Evolutionary conservation across 2,888 invertebrate genomes (phyloP).

Genomic region (Meteorus cinctellus): DNA sequence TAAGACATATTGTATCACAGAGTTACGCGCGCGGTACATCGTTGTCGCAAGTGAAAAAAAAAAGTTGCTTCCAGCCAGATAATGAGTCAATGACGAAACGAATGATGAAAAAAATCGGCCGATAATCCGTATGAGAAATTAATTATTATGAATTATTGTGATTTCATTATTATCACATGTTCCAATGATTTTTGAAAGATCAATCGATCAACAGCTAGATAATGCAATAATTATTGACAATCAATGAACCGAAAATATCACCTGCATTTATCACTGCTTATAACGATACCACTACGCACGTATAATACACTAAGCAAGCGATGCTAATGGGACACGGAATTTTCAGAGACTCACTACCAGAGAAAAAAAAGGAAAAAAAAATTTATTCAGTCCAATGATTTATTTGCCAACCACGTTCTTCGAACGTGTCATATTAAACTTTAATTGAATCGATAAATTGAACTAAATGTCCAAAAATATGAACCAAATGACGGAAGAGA

Average conservation of each 20-base stretch:
- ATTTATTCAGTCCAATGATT: neutral
- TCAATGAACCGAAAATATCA: neutral
- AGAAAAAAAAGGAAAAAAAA: neutral
- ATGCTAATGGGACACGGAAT: neutral
- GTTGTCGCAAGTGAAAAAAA: neutral
- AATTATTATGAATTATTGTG: neutral
- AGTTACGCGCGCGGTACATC: constrained; percentile 70
- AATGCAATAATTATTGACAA: neutral
- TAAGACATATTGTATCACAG: constrained; percentile 73
- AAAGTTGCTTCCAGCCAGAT: constrained; percentile 60
- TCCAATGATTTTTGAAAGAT: neutral
- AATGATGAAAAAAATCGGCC: neutral
- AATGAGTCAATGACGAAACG: constrained; percentile 1
- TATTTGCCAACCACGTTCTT: neutral
- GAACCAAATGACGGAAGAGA: neutral
- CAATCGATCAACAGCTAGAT: neutral
- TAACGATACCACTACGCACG: neutral
- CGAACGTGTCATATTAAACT: neutral
- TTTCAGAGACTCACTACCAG: neutral
- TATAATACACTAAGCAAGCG: neutral
- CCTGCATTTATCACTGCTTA: neutral
- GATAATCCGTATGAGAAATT: neutral
- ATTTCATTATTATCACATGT: neutral
- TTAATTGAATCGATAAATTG: neutral
- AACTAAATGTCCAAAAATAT: neutral